Conservation (phyloP, 2,797 vertebrate genomes). For the Sphenodon punctatus region DNA sequence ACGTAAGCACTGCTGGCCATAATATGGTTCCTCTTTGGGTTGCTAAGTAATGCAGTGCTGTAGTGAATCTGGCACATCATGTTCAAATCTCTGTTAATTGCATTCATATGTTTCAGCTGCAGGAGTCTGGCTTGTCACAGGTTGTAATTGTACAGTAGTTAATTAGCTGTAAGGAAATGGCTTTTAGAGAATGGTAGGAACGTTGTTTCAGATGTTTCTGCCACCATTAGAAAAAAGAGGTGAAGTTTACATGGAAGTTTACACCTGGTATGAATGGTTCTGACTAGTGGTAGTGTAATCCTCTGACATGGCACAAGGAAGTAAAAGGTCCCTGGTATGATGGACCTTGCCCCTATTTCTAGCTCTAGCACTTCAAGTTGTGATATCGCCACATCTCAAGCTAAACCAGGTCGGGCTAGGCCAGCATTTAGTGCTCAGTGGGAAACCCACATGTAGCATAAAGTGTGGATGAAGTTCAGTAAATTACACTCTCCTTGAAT, state of each 20-base stretch:
- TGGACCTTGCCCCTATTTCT: conserved; percentile 40
- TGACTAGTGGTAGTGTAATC: background rate
- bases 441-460: conserved; percentile 19
- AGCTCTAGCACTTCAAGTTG: conserved; percentile 46
- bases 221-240: background rate
- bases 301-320: conserved; percentile 2
- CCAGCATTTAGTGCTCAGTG: conserved; percentile 39
- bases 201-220: background rate
- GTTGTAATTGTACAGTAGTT: background rate
- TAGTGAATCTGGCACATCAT: background rate
- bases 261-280: too few relatives aligned
- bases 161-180: fast-evolving
- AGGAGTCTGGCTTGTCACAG: background rate
- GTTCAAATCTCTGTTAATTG: background rate
- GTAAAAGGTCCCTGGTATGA: conserved; percentile 40
- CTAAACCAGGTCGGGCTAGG: conserved; percentile 48
- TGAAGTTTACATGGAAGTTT: conserved; percentile 47
- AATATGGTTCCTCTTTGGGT: background rate
- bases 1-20: background rate
- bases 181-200: background rate
- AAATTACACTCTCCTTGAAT: conserved; percentile 22
- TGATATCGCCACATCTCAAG: conserved; percentile 31
- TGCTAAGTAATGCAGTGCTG: fast-evolving
- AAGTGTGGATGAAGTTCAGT: conserved; percentile 36
- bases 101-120: background rate